Conservation (phyloP, 2,888 invertebrate species). For the Amorpha juglandis region DNA sequence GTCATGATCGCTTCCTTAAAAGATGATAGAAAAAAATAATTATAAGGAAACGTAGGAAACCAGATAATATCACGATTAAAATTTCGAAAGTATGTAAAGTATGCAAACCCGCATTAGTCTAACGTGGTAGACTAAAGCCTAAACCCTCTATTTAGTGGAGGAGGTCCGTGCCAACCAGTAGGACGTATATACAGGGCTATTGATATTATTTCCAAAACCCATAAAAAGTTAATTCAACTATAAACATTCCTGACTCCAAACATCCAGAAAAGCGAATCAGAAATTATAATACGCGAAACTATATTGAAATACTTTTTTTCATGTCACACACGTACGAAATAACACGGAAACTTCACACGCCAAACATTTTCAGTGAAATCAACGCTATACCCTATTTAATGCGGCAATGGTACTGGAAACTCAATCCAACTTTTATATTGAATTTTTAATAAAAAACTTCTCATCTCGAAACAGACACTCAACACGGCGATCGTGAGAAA, state of each 20-base stretch:
- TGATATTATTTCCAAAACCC: too few species aligned
- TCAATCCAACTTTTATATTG: slow-evolving; percentile 52
- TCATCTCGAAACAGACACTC: slow-evolving; percentile 15
- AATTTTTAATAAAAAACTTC: slow-evolving; percentile 47
- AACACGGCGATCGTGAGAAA: slow-evolving; percentile 19
- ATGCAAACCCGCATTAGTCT: too few species aligned
- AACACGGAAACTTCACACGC: not conserved
- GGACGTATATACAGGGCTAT: too few species aligned
- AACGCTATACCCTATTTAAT: slow-evolving; percentile 24
- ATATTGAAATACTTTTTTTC: slow-evolving; percentile 8
- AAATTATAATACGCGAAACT: not conserved
- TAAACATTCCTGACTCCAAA: not conserved
- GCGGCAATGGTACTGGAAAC: slow-evolving; percentile 34
- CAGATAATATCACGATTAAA: too few species aligned
- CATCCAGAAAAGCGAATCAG: not conserved
- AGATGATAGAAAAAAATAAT: too few species aligned
- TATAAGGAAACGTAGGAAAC: too few species aligned
- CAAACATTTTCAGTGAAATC: slow-evolving; percentile 19
- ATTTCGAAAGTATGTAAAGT: too few species aligned
- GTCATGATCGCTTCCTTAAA: too few species aligned
- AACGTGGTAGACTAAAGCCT: too few species aligned
- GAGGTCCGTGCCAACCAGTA: too few species aligned
- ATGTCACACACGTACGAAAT: not conserved
- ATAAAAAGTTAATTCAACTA: not conserved
- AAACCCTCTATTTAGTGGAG: too few species aligned